A percentile compares a stretch with the other conserved stretches of the same genome.
Evolutionary conservation across 2,888 invertebrate genomes (phyloP).

Genomic region (Eilema griseolum): DNA sequence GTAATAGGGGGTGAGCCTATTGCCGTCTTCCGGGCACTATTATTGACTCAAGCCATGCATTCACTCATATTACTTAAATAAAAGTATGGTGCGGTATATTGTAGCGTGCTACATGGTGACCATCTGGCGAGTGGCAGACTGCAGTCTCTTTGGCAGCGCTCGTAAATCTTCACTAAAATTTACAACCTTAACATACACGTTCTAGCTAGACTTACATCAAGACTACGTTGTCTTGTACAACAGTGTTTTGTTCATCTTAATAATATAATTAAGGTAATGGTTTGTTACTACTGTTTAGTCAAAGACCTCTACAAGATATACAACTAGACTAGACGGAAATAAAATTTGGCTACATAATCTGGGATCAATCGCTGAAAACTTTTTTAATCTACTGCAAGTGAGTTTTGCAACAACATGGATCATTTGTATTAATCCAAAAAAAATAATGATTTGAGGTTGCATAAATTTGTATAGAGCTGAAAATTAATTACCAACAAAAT

Average conservation of each 20-base stretch:
- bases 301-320: no score
- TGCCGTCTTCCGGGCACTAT: no score
- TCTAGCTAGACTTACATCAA: constrained; percentile 18
- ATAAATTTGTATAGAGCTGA: no score
- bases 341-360: not conserved
- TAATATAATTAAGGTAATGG: not conserved
- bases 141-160: constrained; percentile 60
- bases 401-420: not conserved
- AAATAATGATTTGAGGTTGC: no score
- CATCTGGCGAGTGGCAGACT: constrained; percentile 57
- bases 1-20: no score
- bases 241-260: not conserved
- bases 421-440: no score
- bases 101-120: constrained; percentile 44
- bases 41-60: no score
- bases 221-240: constrained; percentile 8
- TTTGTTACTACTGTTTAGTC: not conserved
- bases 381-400: not conserved
- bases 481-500: no score
- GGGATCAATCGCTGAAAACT: not conserved
- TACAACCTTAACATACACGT: constrained; percentile 55
- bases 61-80: not conserved
- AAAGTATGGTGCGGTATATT: not conserved
- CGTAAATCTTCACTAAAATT: constrained; percentile 66
- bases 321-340: not conserved